Percentiles rank a stretch among this genome's conserved stretches.
These are phyloP conservation scores for Bradypus variegatus DNA, from an alignment of 2,797 vertebrate genomes.

Conservation along the genomic window DNA sequence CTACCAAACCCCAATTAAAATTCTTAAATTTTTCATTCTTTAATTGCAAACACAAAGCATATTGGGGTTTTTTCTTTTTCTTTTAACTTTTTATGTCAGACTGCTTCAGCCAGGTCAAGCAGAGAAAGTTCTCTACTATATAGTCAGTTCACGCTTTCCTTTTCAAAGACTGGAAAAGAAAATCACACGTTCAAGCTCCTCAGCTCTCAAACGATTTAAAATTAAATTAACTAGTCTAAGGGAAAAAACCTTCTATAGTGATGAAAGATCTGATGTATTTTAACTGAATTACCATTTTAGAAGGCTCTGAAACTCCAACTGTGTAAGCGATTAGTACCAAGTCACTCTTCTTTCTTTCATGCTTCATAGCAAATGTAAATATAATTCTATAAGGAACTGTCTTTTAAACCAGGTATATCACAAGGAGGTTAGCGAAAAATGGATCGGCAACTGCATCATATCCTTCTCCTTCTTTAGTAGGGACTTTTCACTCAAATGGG, in stretches of 20 bases:
- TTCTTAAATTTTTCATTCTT: neutral
- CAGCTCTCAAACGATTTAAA: slow-evolving; percentile 30
- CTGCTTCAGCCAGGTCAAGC: neutral
- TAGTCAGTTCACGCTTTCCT: neutral
- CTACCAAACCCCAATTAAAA: too few relatives aligned
- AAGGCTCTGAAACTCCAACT: neutral
- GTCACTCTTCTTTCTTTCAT: neutral
- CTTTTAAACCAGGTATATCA: neutral
- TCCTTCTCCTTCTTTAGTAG: neutral
- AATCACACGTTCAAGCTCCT: neutral
- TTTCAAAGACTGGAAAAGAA: neutral
- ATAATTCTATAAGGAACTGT: neutral
- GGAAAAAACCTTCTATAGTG: neutral
- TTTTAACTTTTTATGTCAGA: neutral
- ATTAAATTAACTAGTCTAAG: neutral
- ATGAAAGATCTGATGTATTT: neutral
- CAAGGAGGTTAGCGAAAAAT: neutral
- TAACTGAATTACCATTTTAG: neutral
- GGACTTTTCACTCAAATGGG: neutral
- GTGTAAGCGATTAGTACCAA: neutral
- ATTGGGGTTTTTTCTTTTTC: neutral
- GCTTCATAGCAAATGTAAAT: neutral
- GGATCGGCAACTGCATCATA: neutral
- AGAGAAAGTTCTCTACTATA: neutral
- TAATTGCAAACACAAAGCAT: neutral